A percentile compares a stretch with the other conserved stretches of the same genome.
These are phyloP conservation scores for Eulemur rubriventer DNA, from an alignment of 2,797 vertebrate species.

Conservation along the genomic window DNA sequence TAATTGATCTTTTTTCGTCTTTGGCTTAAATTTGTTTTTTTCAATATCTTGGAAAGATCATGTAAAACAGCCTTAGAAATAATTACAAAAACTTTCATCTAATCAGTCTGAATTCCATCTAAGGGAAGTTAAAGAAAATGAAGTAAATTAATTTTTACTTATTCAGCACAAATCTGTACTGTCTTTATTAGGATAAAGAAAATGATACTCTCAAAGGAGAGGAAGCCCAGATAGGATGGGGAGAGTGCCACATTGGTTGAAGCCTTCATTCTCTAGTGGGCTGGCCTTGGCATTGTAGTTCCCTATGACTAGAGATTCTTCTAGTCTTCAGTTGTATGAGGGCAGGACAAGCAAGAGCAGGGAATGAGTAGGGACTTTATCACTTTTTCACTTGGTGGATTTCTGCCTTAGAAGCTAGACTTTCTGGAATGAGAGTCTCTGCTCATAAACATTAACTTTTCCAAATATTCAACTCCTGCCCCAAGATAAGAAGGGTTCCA, in stretches of 20 bases:
- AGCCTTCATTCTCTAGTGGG: not conserved
- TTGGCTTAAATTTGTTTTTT: not conserved
- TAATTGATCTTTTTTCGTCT: not conserved
- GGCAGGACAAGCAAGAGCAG: not conserved
- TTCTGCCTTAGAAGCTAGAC: slow-evolving; percentile 14
- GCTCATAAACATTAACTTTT: not conserved
- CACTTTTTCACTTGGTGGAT: not conserved
- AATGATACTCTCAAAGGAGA: not conserved
- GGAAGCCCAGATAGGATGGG: not conserved
- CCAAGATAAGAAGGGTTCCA: not conserved
- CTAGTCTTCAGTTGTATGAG: not conserved
- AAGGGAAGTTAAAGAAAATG: slow-evolving; percentile 49
- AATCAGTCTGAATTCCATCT: slow-evolving; percentile 47
- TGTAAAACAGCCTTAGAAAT: slow-evolving; percentile 45
- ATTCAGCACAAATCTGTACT: slow-evolving; percentile 31
- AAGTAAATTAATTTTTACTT: slow-evolving; percentile 43
- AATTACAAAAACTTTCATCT: slow-evolving; percentile 49
- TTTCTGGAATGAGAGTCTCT: not conserved
- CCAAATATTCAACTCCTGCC: not conserved
- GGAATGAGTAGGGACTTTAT: not conserved
- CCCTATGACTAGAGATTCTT: not conserved
- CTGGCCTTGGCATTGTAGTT: not conserved
- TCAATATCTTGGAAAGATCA: slow-evolving; percentile 36
- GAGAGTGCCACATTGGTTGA: not conserved
- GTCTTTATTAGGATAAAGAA: not conserved